Evolutionary conservation across 2,888 invertebrate species (phyloP), one percentile per base, ranked within the genome.

Genomic region (Dasysyrphus albostriatus): DNA sequence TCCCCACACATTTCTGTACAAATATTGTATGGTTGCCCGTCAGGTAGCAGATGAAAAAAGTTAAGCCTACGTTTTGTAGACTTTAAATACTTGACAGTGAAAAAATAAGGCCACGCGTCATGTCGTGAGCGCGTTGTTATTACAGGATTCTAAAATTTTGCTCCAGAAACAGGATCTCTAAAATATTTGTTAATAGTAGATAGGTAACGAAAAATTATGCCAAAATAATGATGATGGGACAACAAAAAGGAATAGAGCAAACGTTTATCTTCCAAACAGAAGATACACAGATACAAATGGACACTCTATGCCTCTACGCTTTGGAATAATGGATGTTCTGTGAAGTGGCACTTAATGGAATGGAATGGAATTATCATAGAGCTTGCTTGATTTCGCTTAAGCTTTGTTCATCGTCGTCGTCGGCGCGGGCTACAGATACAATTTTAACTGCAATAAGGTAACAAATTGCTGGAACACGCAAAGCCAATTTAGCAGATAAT

Each of bases 401-500:
- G 32, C 8, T 49, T 67, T 47, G 44, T 47, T 32, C 47, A 32
- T 32, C 65, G 44, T 47, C 47, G 12, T 61, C 12, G 47, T 39
- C 39, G 61, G 24, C 6, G 37, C 77, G 77, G 74, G 44, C 73
- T 59, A 51, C 16, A 74, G 61, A 77, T 81, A 78, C 77, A 69
- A 69, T 85, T 81, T 81, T 81, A 81, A 85, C 85, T 85, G 81
- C 85, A 81, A 85, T 85, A 85, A 85, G 85, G 85, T 77, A 85
- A 85, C 85, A 81, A 85, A 85, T 85, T 85, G 85, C 81, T 72
- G 37, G 81, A 59, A 85, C 85, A 85, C 85, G 81, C 81, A 85
- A 82, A 85, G 85, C 85, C 85, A 85, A 85, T 85, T 85, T 85
- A 77, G 81, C 85, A 81, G 85, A 85, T 85, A 85, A 85, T 85